These are phyloP conservation scores for Anarhynchus alexandrinus DNA, from an alignment of 2,113 vertebrate species.

Conservation along the genomic window DNA sequence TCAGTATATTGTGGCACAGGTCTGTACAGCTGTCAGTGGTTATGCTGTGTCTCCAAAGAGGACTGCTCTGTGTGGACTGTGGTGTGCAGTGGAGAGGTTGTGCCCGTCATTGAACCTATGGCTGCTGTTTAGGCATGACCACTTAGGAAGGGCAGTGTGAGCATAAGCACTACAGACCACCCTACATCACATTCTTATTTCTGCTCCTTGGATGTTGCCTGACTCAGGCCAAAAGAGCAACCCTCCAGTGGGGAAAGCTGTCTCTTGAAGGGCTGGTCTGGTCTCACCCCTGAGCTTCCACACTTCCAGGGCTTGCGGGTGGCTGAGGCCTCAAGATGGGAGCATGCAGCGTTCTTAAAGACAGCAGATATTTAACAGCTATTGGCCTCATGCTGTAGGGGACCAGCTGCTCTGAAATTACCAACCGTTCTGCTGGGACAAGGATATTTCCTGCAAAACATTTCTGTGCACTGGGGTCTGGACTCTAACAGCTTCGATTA, in stretches of 20 bases:
- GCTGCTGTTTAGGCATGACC: neutral
- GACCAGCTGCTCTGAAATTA: neutral
- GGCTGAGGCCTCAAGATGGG: neutral
- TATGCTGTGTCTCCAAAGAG: neutral
- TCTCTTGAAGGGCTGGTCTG: neutral
- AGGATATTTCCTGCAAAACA: neutral
- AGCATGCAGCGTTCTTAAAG: neutral
- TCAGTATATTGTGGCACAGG: accelerated
- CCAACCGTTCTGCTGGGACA: neutral
- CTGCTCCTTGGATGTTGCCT: neutral
- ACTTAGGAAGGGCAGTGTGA: accelerated
- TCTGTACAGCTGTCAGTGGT: neutral
- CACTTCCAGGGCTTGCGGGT: neutral
- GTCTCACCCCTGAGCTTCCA: neutral
- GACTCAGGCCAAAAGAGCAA: neutral
- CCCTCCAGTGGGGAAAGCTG: neutral
- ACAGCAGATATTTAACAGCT: neutral
- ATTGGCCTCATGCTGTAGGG: neutral
- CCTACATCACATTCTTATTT: neutral
- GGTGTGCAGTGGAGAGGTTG: neutral
- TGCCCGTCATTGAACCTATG: neutral
- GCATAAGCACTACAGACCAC: neutral
- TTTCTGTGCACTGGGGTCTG: neutral
- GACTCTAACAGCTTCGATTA: neutral
- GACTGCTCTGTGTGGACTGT: neutral